Evolutionary conservation across 2,888 invertebrate species (phyloP).

Genomic region (Nomada ferruginata): DNA sequence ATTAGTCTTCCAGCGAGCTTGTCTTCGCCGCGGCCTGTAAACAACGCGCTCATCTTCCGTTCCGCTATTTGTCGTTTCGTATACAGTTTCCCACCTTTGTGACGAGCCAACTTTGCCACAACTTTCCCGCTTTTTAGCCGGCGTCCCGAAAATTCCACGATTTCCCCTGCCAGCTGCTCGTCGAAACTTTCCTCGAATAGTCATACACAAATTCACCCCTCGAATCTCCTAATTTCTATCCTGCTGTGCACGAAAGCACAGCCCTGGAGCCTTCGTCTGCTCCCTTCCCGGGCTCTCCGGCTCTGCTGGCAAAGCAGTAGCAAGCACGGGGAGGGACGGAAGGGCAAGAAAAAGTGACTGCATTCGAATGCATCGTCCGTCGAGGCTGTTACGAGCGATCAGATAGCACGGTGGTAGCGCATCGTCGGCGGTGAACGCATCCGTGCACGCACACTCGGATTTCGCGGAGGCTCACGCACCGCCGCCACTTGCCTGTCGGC

Average conservation of each 20-base stretch:
- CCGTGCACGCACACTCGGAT: conserved; percentile 36
- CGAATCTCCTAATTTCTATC: no score
- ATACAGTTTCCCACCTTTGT: conserved; percentile 20
- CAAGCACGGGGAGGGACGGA: background rate
- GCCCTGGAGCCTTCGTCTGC: no score
- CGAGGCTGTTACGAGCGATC: conserved; percentile 77
- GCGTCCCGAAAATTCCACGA: no score
- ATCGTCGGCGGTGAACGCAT: conserved; percentile 47
- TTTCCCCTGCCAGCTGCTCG: no score
- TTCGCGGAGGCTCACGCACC: conserved; percentile 49
- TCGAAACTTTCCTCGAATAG: no score
- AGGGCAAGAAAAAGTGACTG: conserved; percentile 49
- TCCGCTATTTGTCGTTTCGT: conserved; percentile 26
- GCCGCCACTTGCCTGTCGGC: conserved; percentile 40
- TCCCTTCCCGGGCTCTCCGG: no score
- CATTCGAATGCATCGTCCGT: conserved; percentile 66
- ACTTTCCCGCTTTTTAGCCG: background rate
- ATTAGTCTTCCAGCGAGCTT: conserved; percentile 65
- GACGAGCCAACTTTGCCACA: background rate
- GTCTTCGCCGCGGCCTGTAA: conserved; percentile 54
- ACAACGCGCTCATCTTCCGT: conserved; percentile 35
- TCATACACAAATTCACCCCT: no score
- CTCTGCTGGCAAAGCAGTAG: background rate
- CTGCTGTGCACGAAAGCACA: no score
- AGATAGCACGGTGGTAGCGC: conserved; percentile 69